A percentile compares a stretch with the other conserved stretches of the same genome.
phyloP scores from a whole-genome alignment of 2,797 vertebrate genomes.

The Sandelia bainsii region DNA sequence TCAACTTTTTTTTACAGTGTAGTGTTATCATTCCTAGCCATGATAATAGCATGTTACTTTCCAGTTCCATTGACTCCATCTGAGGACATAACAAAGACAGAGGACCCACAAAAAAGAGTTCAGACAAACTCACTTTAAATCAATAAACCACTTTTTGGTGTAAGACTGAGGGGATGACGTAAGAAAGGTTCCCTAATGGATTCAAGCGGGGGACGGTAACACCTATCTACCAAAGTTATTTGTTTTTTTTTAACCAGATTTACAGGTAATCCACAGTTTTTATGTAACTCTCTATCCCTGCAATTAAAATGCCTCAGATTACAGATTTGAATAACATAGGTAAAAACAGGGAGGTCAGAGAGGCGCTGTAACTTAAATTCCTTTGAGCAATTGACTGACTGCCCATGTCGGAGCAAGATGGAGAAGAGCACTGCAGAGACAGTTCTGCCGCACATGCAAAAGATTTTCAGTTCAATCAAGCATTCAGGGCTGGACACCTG shows the following conservation, averaged over 20 bases:
- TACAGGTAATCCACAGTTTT: not conserved
- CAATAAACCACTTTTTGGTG: not conserved
- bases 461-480: conserved; percentile 83
- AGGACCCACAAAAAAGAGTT: too few relatives aligned
- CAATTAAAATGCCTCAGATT: conserved; percentile 17
- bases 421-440: conserved; percentile 27
- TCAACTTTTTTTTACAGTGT: too few relatives aligned
- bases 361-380: conserved; percentile 51
- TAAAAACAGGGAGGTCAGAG: conserved; percentile 42
- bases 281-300: not conserved
- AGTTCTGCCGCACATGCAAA: conserved; percentile 77
- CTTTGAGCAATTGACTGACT: conserved; percentile 42
- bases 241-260: too few relatives aligned
- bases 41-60: too few relatives aligned
- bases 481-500: conserved; percentile 79
- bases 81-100: too few relatives aligned
- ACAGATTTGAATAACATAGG: conserved; percentile 10
- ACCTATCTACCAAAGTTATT: too few relatives aligned
- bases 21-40: too few relatives aligned
- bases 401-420: conserved; percentile 46
- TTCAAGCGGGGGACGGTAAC: not conserved
- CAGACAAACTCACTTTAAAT: not conserved
- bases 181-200: not conserved
- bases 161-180: not conserved
- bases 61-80: too few relatives aligned